Evolutionary conservation across 2,888 invertebrate species (phyloP).

Genomic region (Synergus japonicus): DNA sequence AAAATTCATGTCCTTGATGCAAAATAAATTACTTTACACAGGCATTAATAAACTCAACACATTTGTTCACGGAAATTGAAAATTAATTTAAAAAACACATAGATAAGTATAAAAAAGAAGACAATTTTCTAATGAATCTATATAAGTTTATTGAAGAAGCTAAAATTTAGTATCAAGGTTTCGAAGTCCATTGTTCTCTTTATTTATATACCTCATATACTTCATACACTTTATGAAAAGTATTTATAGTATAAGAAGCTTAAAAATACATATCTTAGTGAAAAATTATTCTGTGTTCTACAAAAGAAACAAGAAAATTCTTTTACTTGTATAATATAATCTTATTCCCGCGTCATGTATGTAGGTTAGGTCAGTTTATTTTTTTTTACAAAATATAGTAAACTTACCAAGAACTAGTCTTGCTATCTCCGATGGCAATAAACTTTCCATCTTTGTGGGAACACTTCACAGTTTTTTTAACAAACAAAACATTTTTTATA

Average conservation of each 20-base stretch:
- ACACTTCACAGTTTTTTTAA: not conserved
- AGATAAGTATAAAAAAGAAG: not conserved
- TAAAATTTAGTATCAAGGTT: not conserved
- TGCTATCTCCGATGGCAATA: slow-evolving; percentile 75
- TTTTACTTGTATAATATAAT: not conserved
- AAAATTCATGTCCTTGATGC: not conserved
- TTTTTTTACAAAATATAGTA: not conserved
- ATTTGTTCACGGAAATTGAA: not conserved
- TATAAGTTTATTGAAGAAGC: not conserved
- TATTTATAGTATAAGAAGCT: slow-evolving; percentile 1
- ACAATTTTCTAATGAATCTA: not conserved
- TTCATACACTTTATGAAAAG: too few relatives aligned
- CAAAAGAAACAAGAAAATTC: not conserved
- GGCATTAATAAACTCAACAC: not conserved
- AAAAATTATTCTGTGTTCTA: not conserved
- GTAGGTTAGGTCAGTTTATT: not conserved
- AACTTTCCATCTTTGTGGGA: slow-evolving; percentile 66
- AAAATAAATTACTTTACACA: not conserved
- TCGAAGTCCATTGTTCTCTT: not conserved
- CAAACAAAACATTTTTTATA: not conserved
- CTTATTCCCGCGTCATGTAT: not conserved
- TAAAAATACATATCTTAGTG: not conserved
- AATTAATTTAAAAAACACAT: not conserved
- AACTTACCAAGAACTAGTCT: slow-evolving; percentile 74
- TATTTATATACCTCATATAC: too few relatives aligned